Evolutionary conservation across 2,113 vertebrate genomes (phyloP).

Genomic region (Delphinapterus leucas): DNA sequence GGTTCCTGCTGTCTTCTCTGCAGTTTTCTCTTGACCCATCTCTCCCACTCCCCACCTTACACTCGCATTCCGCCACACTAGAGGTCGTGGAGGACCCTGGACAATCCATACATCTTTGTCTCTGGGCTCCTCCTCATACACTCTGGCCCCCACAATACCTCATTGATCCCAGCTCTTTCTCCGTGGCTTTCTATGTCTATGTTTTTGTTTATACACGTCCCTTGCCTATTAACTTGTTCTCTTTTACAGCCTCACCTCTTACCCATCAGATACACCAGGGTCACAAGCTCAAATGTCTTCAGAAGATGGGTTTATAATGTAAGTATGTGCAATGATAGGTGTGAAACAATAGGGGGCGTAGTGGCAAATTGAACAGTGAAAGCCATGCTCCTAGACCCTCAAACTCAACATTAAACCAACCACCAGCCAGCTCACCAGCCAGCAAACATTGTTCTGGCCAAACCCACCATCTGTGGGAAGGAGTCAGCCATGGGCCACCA

Average conservation of each 20-base stretch:
- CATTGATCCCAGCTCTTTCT: not conserved
- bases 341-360: not conserved
- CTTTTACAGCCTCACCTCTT: not conserved
- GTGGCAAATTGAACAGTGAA: not conserved
- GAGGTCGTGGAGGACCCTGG: not conserved
- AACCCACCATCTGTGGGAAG: not conserved
- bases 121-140: not conserved
- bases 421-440: not conserved
- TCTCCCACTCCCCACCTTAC: not conserved
- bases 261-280: not conserved
- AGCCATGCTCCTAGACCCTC: not conserved
- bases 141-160: too few species aligned
- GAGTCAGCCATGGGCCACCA: not conserved
- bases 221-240: not conserved
- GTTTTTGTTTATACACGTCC: not conserved
- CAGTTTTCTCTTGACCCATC: not conserved
- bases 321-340: not conserved
- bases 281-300: not conserved
- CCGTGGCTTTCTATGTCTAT: not conserved
- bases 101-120: not conserved
- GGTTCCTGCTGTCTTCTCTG: not conserved
- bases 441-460: not conserved
- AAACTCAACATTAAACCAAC: not conserved
- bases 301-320: not conserved
- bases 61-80: too few species aligned